A percentile compares a stretch with the other conserved stretches of the same genome.
phyloP scores from a whole-genome alignment of 2,113 vertebrate genomes.

The Podocnemis expansa region DNA sequence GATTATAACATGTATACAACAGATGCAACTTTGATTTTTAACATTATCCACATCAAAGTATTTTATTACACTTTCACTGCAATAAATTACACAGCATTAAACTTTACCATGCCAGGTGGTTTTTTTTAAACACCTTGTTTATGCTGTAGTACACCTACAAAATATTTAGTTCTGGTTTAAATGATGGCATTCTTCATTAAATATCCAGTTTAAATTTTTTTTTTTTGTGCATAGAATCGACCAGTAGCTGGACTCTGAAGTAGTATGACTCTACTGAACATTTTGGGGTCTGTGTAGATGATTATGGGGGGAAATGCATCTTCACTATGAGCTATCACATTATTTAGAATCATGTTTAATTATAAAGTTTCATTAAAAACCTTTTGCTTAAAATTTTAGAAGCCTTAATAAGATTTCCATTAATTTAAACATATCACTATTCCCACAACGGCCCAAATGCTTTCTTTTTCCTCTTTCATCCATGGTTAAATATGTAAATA shows the following conservation, averaged over 20 bases:
- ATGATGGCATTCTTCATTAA: constrained; percentile 30
- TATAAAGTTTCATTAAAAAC: constrained; percentile 82
- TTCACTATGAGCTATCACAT: constrained; percentile 59
- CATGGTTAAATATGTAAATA: constrained; percentile 99
- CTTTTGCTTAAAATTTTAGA: constrained; percentile 83
- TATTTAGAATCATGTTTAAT: constrained; percentile 82
- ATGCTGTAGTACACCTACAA: constrained; percentile 49
- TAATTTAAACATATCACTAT: constrained; percentile 94
- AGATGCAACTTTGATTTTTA: constrained; percentile 60
- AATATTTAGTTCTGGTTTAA: constrained; percentile 56
- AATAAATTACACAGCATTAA: constrained; percentile 30
- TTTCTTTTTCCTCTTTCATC: constrained; percentile 95
- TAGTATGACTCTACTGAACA: constrained; percentile 28
- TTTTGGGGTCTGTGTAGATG: constrained; percentile 30
- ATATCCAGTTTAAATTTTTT: constrained; percentile 50
- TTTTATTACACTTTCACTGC: constrained; percentile 38
- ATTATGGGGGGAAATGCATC: constrained; percentile 43
- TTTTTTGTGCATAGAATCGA: constrained; percentile 22
- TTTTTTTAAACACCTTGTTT: constrained; percentile 15
- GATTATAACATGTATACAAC: constrained; percentile 13
- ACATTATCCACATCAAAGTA: constrained; percentile 49
- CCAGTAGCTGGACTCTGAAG: constrained; percentile 52
- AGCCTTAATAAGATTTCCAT: constrained; percentile 87
- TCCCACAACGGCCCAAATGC: constrained; percentile 87
- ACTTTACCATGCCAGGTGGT: neutral